phyloP scores from a whole-genome alignment of 2,113 vertebrate genomes.

The Neogobius melanostomus region DNA sequence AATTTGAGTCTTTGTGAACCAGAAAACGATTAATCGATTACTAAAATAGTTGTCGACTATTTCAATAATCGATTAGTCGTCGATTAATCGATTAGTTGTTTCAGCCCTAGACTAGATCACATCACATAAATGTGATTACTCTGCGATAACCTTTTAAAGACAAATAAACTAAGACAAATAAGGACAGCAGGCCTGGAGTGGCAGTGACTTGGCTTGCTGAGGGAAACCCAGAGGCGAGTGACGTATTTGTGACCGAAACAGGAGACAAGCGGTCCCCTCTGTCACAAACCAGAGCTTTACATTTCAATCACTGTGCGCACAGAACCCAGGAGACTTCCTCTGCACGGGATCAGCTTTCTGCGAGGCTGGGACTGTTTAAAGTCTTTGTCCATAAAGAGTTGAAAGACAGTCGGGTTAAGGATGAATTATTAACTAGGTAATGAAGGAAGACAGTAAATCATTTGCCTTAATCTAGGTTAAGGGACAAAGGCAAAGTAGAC shows the following conservation, averaged over 20 bases:
- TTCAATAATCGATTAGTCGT: no score
- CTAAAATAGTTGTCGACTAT: no score
- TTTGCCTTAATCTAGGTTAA: background rate
- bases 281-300: constrained; percentile 27
- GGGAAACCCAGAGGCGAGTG: constrained; percentile 24
- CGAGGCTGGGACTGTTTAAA: constrained; percentile 12
- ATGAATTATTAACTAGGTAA: background rate
- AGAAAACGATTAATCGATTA: no score
- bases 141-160: no score
- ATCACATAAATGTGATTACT: no score
- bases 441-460: background rate
- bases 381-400: background rate
- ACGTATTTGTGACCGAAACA: constrained; percentile 8
- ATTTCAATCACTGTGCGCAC: constrained; percentile 34
- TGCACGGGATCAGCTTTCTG: constrained; percentile 23
- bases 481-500: background rate
- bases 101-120: no score
- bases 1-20: no score
- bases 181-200: constrained; percentile 13
- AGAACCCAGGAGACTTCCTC: constrained; percentile 52
- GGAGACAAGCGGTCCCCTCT: constrained; percentile 16
- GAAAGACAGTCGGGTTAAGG: background rate
- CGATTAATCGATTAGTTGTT: no score
- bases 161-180: constrained; percentile 1
- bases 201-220: constrained; percentile 1